Evolutionary conservation across 2,113 vertebrate genomes (phyloP).

Genomic region (Embiotoca jacksoni): DNA sequence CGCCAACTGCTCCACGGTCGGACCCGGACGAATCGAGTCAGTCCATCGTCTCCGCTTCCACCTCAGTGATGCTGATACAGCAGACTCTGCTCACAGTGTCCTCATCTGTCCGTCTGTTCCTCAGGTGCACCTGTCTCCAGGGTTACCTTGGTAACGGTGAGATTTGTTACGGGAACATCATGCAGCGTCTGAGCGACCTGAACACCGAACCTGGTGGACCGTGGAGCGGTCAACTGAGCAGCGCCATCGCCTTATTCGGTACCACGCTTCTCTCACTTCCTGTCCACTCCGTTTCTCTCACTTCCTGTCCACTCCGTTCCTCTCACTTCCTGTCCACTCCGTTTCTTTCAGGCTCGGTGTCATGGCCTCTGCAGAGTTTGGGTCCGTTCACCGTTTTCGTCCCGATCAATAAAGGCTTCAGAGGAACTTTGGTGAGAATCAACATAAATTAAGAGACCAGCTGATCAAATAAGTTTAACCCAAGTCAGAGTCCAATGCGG

Average conservation of each 20-base stretch:
- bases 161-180: conserved; percentile 89
- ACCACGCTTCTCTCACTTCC: conserved; percentile 7
- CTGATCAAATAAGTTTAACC: neutral
- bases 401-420: conserved; percentile 89
- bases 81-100: neutral
- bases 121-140: conserved; percentile 88
- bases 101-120: conserved; percentile 13
- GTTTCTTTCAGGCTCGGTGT: conserved; percentile 82
- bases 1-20: conserved; percentile 86
- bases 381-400: conserved; percentile 94
- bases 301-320: neutral
- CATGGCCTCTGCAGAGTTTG: conserved; percentile 87
- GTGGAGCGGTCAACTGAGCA: conserved; percentile 89
- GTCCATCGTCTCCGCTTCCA: conserved; percentile 43
- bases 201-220: conserved; percentile 84
- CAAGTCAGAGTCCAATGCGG: no score
- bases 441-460: neutral
- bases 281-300: conserved; percentile 49
- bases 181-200: conserved; percentile 88
- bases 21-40: conserved; percentile 86
- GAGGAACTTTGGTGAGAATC: conserved; percentile 74
- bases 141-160: conserved; percentile 89
- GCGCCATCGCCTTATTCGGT: conserved; percentile 89
- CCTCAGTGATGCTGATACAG: no score
- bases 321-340: conserved; percentile 50